Evolutionary conservation across 2,888 invertebrate genomes (phyloP), one percentile per base, ranked within the genome.

Genomic region (Branchinecta sandiegonensis): DNA sequence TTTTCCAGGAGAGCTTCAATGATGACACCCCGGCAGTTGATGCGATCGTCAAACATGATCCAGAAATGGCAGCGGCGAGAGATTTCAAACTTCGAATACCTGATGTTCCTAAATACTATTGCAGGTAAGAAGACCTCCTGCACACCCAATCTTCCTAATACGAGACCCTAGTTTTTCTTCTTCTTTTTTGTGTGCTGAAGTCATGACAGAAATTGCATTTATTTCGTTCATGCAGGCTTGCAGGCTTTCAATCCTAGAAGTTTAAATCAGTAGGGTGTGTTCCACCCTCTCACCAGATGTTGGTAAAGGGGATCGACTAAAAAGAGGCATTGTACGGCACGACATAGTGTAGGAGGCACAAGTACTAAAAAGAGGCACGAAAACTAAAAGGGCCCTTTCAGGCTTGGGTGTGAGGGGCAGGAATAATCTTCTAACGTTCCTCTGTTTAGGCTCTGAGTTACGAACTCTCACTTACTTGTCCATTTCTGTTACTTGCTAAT

Each of bases 21-120:
- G 88, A 97, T 99, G 91, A 92, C 96, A 2, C 95, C 99, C 0
- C 86, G 96, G 13, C 97, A 99, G 79, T 84, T 99, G 75, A 99
- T 97, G 91, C 87, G 96, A 75, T 92, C 94, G 81, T 97, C 97
- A 46, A 96, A 97, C 81, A 99, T 99, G 99, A 97, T 96, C 66
- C 94, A 95, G 81, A 93, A 95, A 80, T 99, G 99, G 99, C 97
- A 97, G 79, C 84, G 96, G 46, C 83, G 99, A 65, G 99, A 99
- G 81, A 97, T 99, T 75, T 95, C 96, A 71, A 99, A 99, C 82
- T 99, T 99, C 80, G 99, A 99, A 81, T 99, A 99, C 79, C 85
- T 99, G 74, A 99, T 99, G 97, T 99, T 99, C 83, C 86, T 99
- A 73, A 99, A 99, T 79, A 99, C 99, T 17, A 96, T 99, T 73